Evolutionary conservation across 2,797 vertebrate species (phyloP).

Genomic region (Okamejei kenojei): DNA sequence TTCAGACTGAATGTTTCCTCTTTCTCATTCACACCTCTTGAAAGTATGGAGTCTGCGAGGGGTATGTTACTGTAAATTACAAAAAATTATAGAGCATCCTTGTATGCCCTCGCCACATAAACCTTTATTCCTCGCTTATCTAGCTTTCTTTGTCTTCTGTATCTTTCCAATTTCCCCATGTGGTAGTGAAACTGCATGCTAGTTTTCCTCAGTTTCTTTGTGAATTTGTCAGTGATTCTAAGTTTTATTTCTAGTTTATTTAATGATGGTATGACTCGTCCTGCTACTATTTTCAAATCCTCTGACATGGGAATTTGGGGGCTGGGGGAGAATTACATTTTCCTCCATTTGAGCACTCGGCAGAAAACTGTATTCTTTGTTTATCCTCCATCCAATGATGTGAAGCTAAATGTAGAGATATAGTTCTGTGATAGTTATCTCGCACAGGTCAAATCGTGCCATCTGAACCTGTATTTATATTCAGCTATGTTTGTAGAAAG

Average conservation of each 20-base stretch:
- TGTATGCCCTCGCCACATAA: not conserved
- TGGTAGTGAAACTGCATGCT: not conserved
- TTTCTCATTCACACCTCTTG: not conserved
- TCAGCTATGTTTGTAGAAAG: not conserved
- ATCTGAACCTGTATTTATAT: not conserved
- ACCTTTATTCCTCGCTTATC: not conserved
- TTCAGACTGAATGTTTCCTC: not conserved
- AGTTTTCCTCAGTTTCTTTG: not conserved
- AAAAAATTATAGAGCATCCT: not conserved
- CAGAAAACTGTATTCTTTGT: not conserved
- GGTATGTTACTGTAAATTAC: not conserved
- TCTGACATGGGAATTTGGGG: not conserved
- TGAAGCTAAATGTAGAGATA: not conserved
- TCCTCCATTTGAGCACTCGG: not conserved
- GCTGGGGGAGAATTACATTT: not conserved
- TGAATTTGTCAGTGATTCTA: too few species aligned
- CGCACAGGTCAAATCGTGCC: not conserved
- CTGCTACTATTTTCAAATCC: not conserved
- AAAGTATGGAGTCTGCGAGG: not conserved
- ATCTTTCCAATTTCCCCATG: not conserved
- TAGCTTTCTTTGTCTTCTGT: not conserved
- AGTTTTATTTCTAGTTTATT: not conserved
- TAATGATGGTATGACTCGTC: not conserved
- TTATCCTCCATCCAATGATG: not conserved
- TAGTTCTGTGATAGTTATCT: not conserved